A percentile compares a stretch with the other conserved stretches of the same genome.
These are phyloP conservation scores for Beroe forskalii DNA, from an alignment of 37 sponge, comb jelly and placozoan genomes.

Conservation along the genomic window DNA sequence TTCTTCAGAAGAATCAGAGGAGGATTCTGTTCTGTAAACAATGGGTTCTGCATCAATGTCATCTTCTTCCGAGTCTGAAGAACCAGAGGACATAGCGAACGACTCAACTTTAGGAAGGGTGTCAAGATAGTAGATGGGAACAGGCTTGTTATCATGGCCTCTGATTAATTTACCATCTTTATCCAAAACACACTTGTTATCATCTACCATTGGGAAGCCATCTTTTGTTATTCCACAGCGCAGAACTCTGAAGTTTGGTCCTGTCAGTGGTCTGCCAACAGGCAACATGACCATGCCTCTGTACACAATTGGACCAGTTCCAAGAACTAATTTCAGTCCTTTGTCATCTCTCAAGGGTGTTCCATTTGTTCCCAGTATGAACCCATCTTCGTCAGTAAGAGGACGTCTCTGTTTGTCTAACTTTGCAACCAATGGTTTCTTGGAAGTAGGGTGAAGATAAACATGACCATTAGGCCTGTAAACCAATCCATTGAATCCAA, in stretches of 20 bases:
- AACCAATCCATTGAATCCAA: conserved; percentile 1
- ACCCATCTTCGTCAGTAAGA: neutral
- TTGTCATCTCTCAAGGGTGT: conserved; percentile 29
- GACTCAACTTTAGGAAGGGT: neutral
- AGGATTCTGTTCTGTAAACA: neutral
- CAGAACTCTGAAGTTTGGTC: neutral
- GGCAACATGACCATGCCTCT: conserved; percentile 50
- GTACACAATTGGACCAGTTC: conserved; percentile 36
- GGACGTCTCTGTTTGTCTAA: neutral
- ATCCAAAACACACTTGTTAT: neutral
- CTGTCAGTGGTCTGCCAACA: conserved; percentile 5
- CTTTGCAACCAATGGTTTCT: neutral
- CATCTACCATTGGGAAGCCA: neutral
- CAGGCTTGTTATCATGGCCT: neutral
- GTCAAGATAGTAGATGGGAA: neutral
- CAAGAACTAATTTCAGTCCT: neutral
- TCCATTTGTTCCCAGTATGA: neutral
- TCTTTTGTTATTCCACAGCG: neutral
- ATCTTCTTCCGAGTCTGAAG: neutral
- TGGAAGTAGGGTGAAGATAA: neutral
- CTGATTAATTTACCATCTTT: neutral
- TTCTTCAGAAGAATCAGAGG: neutral
- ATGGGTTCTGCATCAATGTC: neutral
- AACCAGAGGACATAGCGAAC: neutral
- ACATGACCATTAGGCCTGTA: conserved; percentile 23